These are phyloP conservation scores for Marisa cornuarietis DNA, from an alignment of 1,140 invertebrate genomes.

Conservation along the genomic window DNA sequence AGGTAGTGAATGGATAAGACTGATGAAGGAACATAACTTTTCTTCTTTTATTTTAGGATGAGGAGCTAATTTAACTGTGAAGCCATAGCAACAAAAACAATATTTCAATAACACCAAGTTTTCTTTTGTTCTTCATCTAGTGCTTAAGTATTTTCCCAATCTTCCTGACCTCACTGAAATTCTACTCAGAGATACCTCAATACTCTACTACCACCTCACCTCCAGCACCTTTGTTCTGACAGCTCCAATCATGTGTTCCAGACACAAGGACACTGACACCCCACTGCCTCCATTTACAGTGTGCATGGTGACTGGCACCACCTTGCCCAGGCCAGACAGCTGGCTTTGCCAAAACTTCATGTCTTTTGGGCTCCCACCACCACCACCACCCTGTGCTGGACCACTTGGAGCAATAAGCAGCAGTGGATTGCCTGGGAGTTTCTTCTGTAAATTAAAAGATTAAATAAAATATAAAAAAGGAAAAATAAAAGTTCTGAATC, in stretches of 20 bases:
- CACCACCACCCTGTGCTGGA: constrained; percentile 64
- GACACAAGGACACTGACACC: constrained; percentile 64
- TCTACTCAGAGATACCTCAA: too few relatives aligned
- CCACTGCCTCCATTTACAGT: constrained; percentile 51
- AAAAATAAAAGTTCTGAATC: not conserved
- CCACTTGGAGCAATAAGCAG: constrained; percentile 76
- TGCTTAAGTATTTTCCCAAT: too few relatives aligned
- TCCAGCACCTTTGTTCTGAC: constrained; percentile 78
- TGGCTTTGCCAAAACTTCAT: constrained; percentile 78
- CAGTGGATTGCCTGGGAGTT: constrained; percentile 78
- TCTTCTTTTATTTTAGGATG: too few relatives aligned
- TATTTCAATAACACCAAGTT: too few relatives aligned
- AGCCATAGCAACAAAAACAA: too few relatives aligned
- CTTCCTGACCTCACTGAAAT: too few relatives aligned
- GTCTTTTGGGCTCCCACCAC: constrained; percentile 66
- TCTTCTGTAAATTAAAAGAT: constrained; percentile 68
- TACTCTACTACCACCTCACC: constrained; percentile 33
- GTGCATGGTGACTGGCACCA: constrained; percentile 71
- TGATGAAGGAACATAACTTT: too few relatives aligned
- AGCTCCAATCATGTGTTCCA: constrained; percentile 78
- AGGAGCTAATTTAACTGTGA: too few relatives aligned
- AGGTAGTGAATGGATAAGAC: too few relatives aligned
- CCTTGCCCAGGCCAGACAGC: constrained; percentile 75
- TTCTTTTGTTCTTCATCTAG: too few relatives aligned
- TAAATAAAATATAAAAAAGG: not conserved